These are phyloP conservation scores for Caenorhabditis latens DNA, from an alignment of 1,140 invertebrate species.

Conservation along the genomic window DNA sequence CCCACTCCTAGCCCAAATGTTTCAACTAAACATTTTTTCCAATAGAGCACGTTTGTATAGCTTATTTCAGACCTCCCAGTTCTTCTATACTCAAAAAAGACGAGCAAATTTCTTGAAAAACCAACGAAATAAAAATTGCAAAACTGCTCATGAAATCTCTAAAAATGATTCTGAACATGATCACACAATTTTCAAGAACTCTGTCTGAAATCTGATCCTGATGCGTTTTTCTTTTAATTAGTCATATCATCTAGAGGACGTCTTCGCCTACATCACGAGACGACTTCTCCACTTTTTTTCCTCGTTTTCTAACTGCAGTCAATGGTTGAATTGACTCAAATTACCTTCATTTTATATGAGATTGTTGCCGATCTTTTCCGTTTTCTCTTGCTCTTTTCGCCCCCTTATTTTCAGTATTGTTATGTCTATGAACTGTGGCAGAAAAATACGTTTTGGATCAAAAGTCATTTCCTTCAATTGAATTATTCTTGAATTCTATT, in stretches of 20 bases:
- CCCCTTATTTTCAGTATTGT: neutral
- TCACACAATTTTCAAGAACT: neutral
- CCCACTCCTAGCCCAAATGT: too few relatives aligned
- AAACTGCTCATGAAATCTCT: too few relatives aligned
- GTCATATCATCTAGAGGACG: neutral
- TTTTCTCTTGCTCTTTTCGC: neutral
- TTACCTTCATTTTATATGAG: constrained; percentile 49
- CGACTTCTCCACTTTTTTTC: neutral
- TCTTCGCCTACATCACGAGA: neutral
- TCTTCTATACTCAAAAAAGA: too few relatives aligned
- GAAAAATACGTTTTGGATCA: neutral
- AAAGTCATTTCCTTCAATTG: neutral
- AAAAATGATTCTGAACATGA: neutral
- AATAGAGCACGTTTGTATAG: too few relatives aligned
- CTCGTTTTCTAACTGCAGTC: too few relatives aligned
- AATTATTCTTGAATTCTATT: too few relatives aligned
- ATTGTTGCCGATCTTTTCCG: constrained; percentile 30
- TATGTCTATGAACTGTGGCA: neutral
- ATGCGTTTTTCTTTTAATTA: constrained; percentile 2
- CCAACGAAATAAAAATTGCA: too few relatives aligned
- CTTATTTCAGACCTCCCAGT: too few relatives aligned
- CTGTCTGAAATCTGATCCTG: neutral
- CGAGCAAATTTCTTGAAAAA: too few relatives aligned
- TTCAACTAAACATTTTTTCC: too few relatives aligned
- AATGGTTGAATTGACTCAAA: neutral